Evolutionary conservation across 1,140 invertebrate genomes (phyloP), one percentile per base, ranked within the genome.

Genomic region (Ephestia elutella): DNA sequence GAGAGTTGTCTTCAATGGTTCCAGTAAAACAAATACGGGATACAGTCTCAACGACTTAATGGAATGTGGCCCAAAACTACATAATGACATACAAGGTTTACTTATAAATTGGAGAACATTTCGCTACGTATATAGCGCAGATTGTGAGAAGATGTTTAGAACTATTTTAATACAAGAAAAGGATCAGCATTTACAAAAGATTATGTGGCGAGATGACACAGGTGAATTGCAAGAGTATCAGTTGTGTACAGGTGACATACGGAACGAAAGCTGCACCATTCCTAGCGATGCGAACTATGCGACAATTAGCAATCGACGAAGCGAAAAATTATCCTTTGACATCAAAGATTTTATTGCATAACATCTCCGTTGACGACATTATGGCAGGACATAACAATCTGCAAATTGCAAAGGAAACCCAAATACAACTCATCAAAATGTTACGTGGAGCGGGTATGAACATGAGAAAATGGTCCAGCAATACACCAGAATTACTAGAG

Each of bases 91-190:
- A 5, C 55, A 48, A 25, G 9, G n/a, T 55, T 13, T 54, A 9
- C 2, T 60, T 2, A 11, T 54, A 15, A 62, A 70, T 13, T 89
- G 80, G 62, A 32, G 82, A 17, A 49, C 32, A n/a, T 70, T 75
- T 59, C 15, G 18, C 8, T 66, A 74, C 56, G 75, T 72, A 7
- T 38, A 83, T 9, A 61, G 60, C 8, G 65, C 66, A 0, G 80
- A 86, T 51, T 66, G 79, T 17, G 59, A 70, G 35, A 73, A 82
- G 59, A 81, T 85, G 70, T 86, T 70, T 57, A 55, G 68, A 2
- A 28, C 72, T 49, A 64, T 80, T n/a, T 13, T 21, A 19, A 53
- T 82, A 7, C 21, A 63, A 49, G 21, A 58, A 32, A 48, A 66
- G 10, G 65, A 76, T 55, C 35, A n/a, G 19, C 59, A 71, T 20